phyloP scores from a whole-genome alignment of 2,888 invertebrate species.

The Dynastes maya region DNA sequence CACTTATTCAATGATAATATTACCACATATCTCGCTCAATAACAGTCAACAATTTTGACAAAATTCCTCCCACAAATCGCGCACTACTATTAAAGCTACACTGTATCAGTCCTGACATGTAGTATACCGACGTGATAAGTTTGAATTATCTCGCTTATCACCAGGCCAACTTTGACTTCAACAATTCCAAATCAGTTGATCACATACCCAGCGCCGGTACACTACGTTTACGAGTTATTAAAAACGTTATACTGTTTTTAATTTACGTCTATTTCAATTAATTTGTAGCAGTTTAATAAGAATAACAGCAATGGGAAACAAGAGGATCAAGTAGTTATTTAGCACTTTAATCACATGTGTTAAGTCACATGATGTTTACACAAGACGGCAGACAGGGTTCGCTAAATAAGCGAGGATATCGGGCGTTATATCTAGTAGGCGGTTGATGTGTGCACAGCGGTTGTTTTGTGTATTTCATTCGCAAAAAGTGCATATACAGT shows the following conservation, averaged over 20 bases:
- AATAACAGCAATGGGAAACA: not conserved
- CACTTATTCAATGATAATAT: too few species aligned
- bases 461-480: slow-evolving; percentile 1
- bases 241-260: not conserved
- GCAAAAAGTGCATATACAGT: not conserved
- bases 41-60: too few species aligned
- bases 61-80: not conserved
- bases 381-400: slow-evolving; percentile 22
- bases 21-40: too few species aligned
- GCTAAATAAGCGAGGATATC: slow-evolving; percentile 10
- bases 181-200: not conserved
- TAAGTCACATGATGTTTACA: slow-evolving; percentile 42
- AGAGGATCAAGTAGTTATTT: slow-evolving; percentile 6
- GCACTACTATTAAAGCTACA: not conserved
- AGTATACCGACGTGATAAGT: slow-evolving; percentile 4
- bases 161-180: slow-evolving; percentile 1
- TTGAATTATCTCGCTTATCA: slow-evolving; percentile 14
- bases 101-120: not conserved
- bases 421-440: slow-evolving; percentile 26
- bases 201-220: not conserved
- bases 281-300: not conserved
- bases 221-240: not conserved
- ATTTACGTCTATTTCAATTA: not conserved
- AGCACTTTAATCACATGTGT: slow-evolving; percentile 34
- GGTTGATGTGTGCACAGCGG: slow-evolving; percentile 7